Base-by-base conservation (phyloP, 2,797 vertebrate genomes). In the Crenuchus spilurus region DNA sequence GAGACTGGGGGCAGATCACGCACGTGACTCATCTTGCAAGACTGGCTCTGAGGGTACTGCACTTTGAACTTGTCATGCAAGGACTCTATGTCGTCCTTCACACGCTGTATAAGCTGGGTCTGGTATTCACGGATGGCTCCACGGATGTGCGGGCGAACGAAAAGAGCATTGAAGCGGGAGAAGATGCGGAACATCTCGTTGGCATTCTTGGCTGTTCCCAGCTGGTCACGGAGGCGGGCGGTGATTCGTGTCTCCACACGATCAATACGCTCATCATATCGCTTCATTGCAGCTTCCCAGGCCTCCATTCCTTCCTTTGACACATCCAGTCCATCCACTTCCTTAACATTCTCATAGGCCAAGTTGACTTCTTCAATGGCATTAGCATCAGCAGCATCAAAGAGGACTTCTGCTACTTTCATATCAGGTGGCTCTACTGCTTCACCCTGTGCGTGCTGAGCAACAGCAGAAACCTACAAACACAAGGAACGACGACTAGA, bases 171-270 rank as follows among this genome's bases (percentile, higher is more conserved):
- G 85, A 99, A 99, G 46, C 98, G 92, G 14, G 98, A 99, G 92
- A 99, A 99, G 77, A 99, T 99, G 72, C 98, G 89, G 83, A 99
- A 99, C 98, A 99, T 99, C 84, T 99, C 98, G 0, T 99, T 99
- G 77, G 98, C 97, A 0, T 99, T 99, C 89, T 99, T 99, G 37
- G 98, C 98, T 0, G 97, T 99, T 57, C 98, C 98, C 0, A 99
- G 94, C 83, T 99, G 97, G 83, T 99, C 98, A 0, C 98, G 92
- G 49, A 99, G 94, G 55, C 98, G 96, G 0, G 98, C 97, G 0
- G 98, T 99, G 88, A 99, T 99, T 51, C 98, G 94, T 11, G 98
- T 99, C 91, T 99, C 98, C 75, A 99, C 98, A 0, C 98, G 89
- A 83, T 99, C 98, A 0, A 99, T 99, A 74, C 97, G 92, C 81